Conservation (phyloP, 2,888 invertebrate genomes). For the Apodemia duryi region DNA sequence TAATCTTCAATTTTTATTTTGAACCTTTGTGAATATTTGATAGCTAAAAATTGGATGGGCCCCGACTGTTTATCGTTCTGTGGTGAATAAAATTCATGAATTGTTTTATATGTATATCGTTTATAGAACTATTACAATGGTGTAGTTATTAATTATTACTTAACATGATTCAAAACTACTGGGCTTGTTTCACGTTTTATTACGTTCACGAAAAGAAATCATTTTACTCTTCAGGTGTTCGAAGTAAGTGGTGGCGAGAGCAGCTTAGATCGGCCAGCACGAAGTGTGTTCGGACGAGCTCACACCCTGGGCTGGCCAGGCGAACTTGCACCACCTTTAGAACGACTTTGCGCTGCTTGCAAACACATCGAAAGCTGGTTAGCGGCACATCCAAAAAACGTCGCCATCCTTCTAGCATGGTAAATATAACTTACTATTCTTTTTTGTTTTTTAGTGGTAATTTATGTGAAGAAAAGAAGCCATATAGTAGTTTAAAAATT, state of each 20-base stretch:
- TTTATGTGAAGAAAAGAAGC: neutral
- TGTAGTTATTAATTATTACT: no score
- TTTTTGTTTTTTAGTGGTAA: neutral
- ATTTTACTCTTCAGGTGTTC: constrained; percentile 83
- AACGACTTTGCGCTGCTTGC: constrained; percentile 93
- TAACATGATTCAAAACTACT: no score
- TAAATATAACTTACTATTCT: constrained; percentile 48
- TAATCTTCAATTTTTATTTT: no score
- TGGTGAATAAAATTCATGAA: no score
- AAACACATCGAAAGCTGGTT: constrained; percentile 97
- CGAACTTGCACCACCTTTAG: constrained; percentile 91
- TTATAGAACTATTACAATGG: no score
- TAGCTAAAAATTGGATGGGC: no score
- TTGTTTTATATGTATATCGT: no score
- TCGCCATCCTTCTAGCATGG: constrained; percentile 93
- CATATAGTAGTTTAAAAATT: neutral
- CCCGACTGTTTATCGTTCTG: no score
- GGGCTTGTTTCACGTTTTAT: neutral
- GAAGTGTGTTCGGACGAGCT: constrained; percentile 83
- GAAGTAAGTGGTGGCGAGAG: constrained; percentile 87
- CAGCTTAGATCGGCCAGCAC: constrained; percentile 78
- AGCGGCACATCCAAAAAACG: constrained; percentile 88
- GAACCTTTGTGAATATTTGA: no score
- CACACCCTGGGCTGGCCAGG: constrained; percentile 92
- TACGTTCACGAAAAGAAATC: neutral